Percentiles rank a stretch among this genome's conserved stretches.
These are phyloP conservation scores for Lydus trimaculatus DNA, from an alignment of 2,888 invertebrate genomes.

Conservation along the genomic window DNA sequence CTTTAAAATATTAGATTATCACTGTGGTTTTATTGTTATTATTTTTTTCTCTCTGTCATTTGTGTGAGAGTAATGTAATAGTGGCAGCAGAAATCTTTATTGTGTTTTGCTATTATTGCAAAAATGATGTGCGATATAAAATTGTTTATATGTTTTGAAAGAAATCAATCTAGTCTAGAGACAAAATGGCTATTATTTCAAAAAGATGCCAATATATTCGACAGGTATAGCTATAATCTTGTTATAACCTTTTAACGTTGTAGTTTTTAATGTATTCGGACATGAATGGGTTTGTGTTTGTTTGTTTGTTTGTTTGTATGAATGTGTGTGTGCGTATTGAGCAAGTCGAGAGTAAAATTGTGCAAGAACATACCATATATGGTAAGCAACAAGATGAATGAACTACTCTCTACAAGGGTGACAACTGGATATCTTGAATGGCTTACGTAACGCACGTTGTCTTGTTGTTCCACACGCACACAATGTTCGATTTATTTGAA, in stretches of 20 bases:
- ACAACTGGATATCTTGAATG: slow-evolving; percentile 51
- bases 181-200: background rate
- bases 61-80: too few relatives aligned
- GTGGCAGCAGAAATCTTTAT: too few relatives aligned
- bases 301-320: too few relatives aligned
- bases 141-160: too few relatives aligned
- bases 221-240: slow-evolving; percentile 32
- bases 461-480: too few relatives aligned
- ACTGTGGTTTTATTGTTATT: too few relatives aligned
- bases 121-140: too few relatives aligned
- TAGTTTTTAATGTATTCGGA: slow-evolving; percentile 31
- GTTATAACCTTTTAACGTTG: slow-evolving; percentile 28
- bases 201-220: slow-evolving; percentile 31
- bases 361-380: slow-evolving; percentile 53
- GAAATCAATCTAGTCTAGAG: too few relatives aligned
- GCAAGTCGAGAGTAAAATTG: slow-evolving; percentile 48
- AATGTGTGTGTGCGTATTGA: slow-evolving; percentile 20
- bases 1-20: background rate
- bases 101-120: too few relatives aligned
- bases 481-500: background rate
- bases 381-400: slow-evolving; percentile 49
- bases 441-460: slow-evolving; percentile 35
- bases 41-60: too few relatives aligned
- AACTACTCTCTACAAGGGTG: slow-evolving; percentile 45
- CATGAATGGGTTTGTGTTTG: slow-evolving; percentile 31